Evolutionary conservation across 2,797 vertebrate species (phyloP).

Genomic region (Enteromius mattozi): DNA sequence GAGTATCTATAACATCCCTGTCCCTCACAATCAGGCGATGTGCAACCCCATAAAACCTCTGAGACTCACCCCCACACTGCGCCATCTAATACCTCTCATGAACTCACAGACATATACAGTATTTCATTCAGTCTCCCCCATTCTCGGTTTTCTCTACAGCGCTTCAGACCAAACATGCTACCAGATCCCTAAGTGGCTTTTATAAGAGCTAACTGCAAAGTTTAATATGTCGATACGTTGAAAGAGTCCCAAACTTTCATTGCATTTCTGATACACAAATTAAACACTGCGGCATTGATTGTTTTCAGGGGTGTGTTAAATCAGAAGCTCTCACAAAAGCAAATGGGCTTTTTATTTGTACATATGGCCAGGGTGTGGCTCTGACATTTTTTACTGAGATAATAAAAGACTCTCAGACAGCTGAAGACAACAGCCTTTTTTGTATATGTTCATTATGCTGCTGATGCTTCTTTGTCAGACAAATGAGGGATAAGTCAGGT

Average conservation of each 20-base stretch:
- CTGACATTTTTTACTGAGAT: neutral
- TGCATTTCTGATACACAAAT: neutral
- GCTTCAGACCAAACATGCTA: neutral
- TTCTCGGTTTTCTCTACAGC: neutral
- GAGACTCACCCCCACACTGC: slow-evolving; percentile 37
- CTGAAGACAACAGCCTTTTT: neutral
- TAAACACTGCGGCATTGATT: neutral
- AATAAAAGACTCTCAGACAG: slow-evolving; percentile 1
- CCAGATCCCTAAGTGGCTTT: neutral
- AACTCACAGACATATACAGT: slow-evolving; percentile 7
- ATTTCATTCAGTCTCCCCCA: neutral
- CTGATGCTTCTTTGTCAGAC: slow-evolving; percentile 1
- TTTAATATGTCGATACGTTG: neutral
- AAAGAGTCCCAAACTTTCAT: neutral
- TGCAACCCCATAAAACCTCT: slow-evolving; percentile 52
- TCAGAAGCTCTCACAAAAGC: neutral
- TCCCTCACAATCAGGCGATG: slow-evolving; percentile 64
- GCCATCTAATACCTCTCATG: slow-evolving; percentile 26
- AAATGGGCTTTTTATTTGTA: neutral
- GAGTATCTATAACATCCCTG: slow-evolving; percentile 66
- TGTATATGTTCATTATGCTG: neutral
- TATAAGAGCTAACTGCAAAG: neutral
- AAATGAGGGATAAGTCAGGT: neutral
- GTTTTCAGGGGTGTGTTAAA: slow-evolving; percentile 11
- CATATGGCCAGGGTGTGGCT: neutral